A percentile compares a stretch with the other conserved stretches of the same genome.
These are phyloP conservation scores for Acrobasis consociella DNA, from an alignment of 2,888 invertebrate genomes.

Conservation along the genomic window DNA sequence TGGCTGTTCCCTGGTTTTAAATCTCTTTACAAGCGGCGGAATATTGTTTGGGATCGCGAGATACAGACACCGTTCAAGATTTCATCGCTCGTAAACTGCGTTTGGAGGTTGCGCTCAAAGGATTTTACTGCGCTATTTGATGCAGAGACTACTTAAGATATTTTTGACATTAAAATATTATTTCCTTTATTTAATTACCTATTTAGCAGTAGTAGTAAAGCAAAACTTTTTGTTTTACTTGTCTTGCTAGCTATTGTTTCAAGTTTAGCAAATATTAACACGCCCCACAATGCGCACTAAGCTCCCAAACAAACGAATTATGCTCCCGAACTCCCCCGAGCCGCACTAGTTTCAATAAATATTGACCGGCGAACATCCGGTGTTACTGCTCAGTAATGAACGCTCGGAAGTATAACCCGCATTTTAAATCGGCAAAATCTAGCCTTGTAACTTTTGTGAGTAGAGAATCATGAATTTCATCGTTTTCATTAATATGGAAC, in stretches of 20 bases:
- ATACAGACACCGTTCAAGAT: not conserved
- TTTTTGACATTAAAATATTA: no score
- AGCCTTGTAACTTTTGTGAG: no score
- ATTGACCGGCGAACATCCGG: not conserved
- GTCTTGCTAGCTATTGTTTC: not conserved
- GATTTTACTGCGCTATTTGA: not conserved
- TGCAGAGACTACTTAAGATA: not conserved
- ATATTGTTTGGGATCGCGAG: constrained; percentile 1
- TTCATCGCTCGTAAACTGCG: constrained; percentile 8
- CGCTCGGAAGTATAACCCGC: not conserved
- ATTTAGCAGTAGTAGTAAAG: no score
- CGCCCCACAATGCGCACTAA: not conserved
- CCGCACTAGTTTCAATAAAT: not conserved
- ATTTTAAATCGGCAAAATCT: not conserved
- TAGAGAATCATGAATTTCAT: no score
- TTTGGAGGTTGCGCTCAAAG: not conserved
- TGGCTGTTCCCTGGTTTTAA: not conserved
- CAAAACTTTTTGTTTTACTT: no score
- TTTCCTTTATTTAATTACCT: no score
- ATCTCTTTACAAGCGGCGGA: not conserved
- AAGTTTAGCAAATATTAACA: not conserved
- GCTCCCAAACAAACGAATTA: not conserved
- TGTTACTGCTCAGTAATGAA: not conserved
- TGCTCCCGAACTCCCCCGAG: not conserved
- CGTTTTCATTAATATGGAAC: no score